Base-by-base conservation (phyloP, 1,140 invertebrate genomes). In the Rhynchophorus ferrugineus region DNA sequence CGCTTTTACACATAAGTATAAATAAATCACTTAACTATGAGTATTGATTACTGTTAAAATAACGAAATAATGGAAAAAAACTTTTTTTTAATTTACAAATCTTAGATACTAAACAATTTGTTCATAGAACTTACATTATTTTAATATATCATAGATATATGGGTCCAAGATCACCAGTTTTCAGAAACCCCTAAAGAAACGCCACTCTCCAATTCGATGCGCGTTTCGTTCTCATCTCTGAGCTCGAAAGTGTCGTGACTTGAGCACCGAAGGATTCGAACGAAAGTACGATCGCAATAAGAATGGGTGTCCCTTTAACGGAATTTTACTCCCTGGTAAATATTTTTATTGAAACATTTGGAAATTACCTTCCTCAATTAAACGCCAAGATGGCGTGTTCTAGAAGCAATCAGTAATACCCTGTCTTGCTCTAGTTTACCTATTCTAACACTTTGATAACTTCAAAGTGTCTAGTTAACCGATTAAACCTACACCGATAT, bases 111-210 rank as follows among this genome's bases (percentile, higher is more conserved):
- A 18, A 20, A 37, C 49, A 50, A 47, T 56, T 42, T 52, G 87
- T 91, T 91, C 87, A 91, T 86, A 86, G 87, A 91, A 91, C 87
- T 84, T 91, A 89, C 86, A 55, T 44, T 73, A 73, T 73, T 77
- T 75, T 80, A 82, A 89, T 90, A 91, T 89, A 91, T 89, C 87
- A 89, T 89, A 89, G 87, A 89, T 91, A 91, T 91, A 90, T 89
- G 85, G 85, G 85, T 86, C 81, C 82, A 81, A 83, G 81, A 84
- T 82, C 82, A 81, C 79, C 77, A 72, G 73, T 75, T 78, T 75
- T 71, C 57, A 54, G 45, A 54, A 44, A 41, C 35, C 48, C 29
- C 22, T 16, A 59, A 61, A 53, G 56, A 35, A 36, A 45, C 7
- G 9, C 13, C 3, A 38, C 21, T 17, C 24, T 48, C 7, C 9